Evolutionary conservation across 2,113 vertebrate species (phyloP).

Genomic region (Mustelus asterias): DNA sequence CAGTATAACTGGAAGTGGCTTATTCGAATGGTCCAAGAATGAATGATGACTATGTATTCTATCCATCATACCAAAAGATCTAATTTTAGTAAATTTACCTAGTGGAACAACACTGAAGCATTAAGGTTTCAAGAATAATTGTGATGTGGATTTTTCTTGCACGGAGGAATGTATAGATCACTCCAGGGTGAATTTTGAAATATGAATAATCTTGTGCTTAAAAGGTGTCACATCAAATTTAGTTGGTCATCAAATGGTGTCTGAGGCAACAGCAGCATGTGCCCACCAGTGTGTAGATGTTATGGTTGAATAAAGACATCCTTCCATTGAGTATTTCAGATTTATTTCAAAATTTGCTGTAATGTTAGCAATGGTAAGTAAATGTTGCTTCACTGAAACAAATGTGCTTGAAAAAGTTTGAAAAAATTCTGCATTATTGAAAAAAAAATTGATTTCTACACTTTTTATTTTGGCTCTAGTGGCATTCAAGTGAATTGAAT

Average conservation of each 20-base stretch:
- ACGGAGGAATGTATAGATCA: background rate
- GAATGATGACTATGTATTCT: background rate
- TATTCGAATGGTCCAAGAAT: background rate
- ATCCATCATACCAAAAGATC: background rate
- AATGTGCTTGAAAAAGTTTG: background rate
- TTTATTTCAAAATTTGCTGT: background rate
- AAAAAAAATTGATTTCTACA: background rate
- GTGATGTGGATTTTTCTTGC: background rate
- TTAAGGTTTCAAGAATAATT: constrained; percentile 19
- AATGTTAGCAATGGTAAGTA: background rate
- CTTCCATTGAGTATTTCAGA: background rate
- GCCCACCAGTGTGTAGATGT: background rate
- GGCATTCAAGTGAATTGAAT: background rate
- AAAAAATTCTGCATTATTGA: background rate
- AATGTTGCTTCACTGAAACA: background rate
- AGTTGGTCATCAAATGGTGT: background rate
- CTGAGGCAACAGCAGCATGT: background rate
- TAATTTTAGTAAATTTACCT: background rate
- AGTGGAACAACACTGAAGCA: background rate
- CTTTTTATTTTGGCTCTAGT: background rate
- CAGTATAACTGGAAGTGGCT: background rate
- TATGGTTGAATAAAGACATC: background rate
- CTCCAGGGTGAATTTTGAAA: background rate
- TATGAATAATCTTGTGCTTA: background rate
- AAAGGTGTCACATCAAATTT: background rate